Conservation (phyloP, 2,797 vertebrate genomes). For the Chaunax sp. region DNA sequence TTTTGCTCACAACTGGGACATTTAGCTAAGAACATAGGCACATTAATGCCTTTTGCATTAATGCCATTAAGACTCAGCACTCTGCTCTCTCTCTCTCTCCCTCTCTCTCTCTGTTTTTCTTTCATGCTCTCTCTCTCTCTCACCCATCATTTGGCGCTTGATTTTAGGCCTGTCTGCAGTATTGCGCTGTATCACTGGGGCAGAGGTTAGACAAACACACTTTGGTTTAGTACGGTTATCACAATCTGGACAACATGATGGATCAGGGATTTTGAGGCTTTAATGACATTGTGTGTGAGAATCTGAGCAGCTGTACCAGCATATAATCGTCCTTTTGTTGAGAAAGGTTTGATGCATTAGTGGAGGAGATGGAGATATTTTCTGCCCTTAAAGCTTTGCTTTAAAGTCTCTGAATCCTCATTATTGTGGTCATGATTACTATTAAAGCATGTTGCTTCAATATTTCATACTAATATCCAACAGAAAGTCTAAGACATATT, state of each 20-base stretch:
- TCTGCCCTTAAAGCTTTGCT: slow-evolving; percentile 10
- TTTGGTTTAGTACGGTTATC: slow-evolving; percentile 10
- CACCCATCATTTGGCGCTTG: slow-evolving; percentile 54
- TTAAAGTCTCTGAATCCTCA: slow-evolving; percentile 24
- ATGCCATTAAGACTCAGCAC: slow-evolving; percentile 61
- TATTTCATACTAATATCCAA: neutral
- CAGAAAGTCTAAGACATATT: neutral
- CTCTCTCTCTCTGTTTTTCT: slow-evolving; percentile 3
- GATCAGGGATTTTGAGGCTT: slow-evolving; percentile 29
- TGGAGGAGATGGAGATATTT: slow-evolving; percentile 14
- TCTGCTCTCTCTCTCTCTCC: slow-evolving; percentile 15
- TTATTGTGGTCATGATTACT: slow-evolving; percentile 10
- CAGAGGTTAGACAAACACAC: slow-evolving; percentile 41
- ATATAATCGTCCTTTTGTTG: slow-evolving; percentile 13
- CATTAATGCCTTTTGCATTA: slow-evolving; percentile 75
- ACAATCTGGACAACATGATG: slow-evolving; percentile 37
- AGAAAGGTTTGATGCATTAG: slow-evolving; percentile 38
- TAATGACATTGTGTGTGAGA: slow-evolving; percentile 30
- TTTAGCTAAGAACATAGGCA: slow-evolving; percentile 77
- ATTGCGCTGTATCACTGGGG: slow-evolving; percentile 19
- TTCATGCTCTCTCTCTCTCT: neutral
- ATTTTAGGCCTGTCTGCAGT: slow-evolving; percentile 25
- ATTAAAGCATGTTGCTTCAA: neutral
- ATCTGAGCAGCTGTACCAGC: slow-evolving; percentile 2
- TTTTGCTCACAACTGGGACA: slow-evolving; percentile 58